Base-by-base conservation (phyloP, 2,797 vertebrate genomes). In the Lerista edwardsae region DNA sequence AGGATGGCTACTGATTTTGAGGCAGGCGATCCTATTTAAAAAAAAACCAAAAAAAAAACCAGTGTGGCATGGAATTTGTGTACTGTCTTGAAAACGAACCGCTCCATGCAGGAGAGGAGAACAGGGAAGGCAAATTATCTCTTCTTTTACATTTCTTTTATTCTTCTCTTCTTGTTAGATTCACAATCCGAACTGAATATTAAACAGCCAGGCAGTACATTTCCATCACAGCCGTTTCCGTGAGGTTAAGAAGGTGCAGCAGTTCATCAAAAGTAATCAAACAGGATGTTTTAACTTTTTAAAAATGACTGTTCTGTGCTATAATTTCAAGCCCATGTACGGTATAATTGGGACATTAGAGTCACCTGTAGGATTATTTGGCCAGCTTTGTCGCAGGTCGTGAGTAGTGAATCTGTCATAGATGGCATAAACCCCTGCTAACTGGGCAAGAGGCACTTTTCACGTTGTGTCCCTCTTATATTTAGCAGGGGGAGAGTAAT, bases 161-260 rank as follows among this genome's bases (percentile, higher is more conserved):
- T 39, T 23, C 14, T 41, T 65, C 62, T 79, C 62, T 79, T n/a
- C 69, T 68, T 65, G 61, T 31, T 77, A 75, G 51, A 7, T 77
- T 72, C 47, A 68, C 51, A 80, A 80, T 57, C 79, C 31, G 36
- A 82, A 75, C 4, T 79, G 21, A 0, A 59, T 79, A 82, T 83
- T 91, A 79, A 79, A 85, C 72, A 6, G 23, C 68, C 11, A 12
- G 44, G 39, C 17, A 87, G 3, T 61, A 47, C 6, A 36, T 85
- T 89, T 75, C 23, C 29, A 87, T 7, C 4, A 19, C 27, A 71
- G 47, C 55, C 4, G 6, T 79, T 92, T 92, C 29, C 68, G 2
- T 62, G 89, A 90, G 51, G 80, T 88, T 86, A 92, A 47, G 81
- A 87, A 85, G 31, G 84, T 65, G 31, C 44, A 90, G 36, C 44